Evolutionary conservation across 2,797 vertebrate genomes (phyloP), one percentile per base, ranked within the genome.

Genomic region (Diceros bicornis): DNA sequence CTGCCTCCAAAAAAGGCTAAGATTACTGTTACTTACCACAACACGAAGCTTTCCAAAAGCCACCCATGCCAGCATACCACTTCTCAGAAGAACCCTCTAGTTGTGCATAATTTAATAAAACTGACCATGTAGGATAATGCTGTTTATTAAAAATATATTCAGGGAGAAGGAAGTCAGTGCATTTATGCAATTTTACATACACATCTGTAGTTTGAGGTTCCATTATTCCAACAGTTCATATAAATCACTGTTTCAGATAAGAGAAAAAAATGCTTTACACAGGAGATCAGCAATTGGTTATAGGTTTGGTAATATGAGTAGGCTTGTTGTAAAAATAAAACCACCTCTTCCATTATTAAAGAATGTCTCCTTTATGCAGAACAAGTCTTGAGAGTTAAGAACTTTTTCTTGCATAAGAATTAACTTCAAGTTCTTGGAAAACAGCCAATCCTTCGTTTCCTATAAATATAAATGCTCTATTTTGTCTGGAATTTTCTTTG

Each of bases 91-190:
- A 75, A 74, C 72, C 84, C 71, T 89, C 93, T 47, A 29, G 9
- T 69, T 93, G 77, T 96, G 62, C 55, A 66, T 84, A 91, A 97
- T 85, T 90, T 97, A 98, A 98, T 74, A 96, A 97, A 97, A 98
- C 27, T 97, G 97, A 97, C 92, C 98, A 97, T 79, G 74, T 96
- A 97, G 96, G 97, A 98, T 97, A 98, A 98, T 69, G 97, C 85
- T 91, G 96, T 98, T 98, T 98, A 98, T 98, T 98, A 98, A 98
- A 98, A 98, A 98, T 98, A 98, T 98, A 98, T 92, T 97, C 92
- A 97, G 96, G 97, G 97, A 97, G 97, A 94, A 96, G 94, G 96
- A 97, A 97, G 97, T 98, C 96, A 97, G 97, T 97, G 97, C 97
- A 98, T 97, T 92, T 97, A 98, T 89, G 96, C 97, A 95, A 96